Conservation (phyloP, 2,888 invertebrate species). For the Anorthoa munda region DNA sequence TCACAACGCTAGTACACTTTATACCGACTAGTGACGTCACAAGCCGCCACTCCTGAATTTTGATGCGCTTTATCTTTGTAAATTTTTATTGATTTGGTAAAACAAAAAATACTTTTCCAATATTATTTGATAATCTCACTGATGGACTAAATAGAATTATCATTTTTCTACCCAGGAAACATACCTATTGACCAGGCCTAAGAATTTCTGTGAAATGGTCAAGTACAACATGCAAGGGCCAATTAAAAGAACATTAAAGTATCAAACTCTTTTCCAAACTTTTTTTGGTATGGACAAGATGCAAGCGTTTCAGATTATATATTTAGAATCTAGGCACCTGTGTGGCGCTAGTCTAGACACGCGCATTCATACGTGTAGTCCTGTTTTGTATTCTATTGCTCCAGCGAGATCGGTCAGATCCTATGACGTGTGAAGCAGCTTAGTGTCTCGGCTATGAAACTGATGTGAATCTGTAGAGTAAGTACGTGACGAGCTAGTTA, state of each 20-base stretch:
- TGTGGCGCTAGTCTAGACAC: not conserved
- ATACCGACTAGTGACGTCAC: too few species aligned
- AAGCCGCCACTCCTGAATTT: too few species aligned
- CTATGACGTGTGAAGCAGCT: conserved; percentile 27
- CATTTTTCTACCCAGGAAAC: too few species aligned
- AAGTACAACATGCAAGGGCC: not conserved
- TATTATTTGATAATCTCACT: too few species aligned
- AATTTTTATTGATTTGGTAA: too few species aligned
- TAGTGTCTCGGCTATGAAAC: conserved; percentile 3
- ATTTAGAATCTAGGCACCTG: not conserved
- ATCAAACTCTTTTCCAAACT: not conserved
- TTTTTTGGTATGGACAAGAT: not conserved
- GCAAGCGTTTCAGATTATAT: not conserved
- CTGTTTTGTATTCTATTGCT: conserved; percentile 30
- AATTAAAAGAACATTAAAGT: not conserved
- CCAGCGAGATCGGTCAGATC: not conserved
- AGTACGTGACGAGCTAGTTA: conserved; percentile 26
- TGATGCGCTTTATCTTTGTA: too few species aligned
- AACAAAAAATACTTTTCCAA: too few species aligned
- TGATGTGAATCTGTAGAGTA: conserved; percentile 20
- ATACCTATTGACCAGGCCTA: too few species aligned
- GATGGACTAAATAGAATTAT: too few species aligned
- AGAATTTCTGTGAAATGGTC: not conserved
- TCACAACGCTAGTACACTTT: too few species aligned
- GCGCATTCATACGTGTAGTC: not conserved